Evolutionary conservation across 2,113 vertebrate species (phyloP), one percentile per base, ranked within the genome.

Genomic region (Callospermophilus lateralis): DNA sequence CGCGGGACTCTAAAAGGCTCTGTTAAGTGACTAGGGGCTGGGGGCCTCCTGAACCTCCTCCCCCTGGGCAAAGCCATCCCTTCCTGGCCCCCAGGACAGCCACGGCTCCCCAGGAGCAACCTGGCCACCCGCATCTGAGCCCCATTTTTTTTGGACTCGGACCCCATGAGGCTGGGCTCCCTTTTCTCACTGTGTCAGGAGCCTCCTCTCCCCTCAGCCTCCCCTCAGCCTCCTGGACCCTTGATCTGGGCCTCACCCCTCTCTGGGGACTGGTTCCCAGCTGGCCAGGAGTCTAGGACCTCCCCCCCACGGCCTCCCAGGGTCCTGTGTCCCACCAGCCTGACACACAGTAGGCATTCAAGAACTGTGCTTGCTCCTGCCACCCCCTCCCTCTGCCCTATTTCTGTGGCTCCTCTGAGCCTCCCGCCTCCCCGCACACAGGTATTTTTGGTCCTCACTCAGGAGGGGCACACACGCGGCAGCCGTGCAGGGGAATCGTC

Each of bases 391-490:
- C 58, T 51, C 58, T 70, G 34, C 12, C 1, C 0, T 39, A 61
- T 26, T 61, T 61, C 9, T 17, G 9, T 8, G 81, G 6, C 42
- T 32, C 30, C 70, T 12, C 81, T 24, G 32, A 30, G 67, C 30
- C 24, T 70, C 67, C 34, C 0, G 74, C 79, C 11, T 37, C 85
- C 34, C 58, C 63, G 45, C 1, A 11, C 11, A 0, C 24, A 79
- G 61, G 39, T 79, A 4, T 63, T 93, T 93, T 67, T 28, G 58
- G 67, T 68, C 32, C 34, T 6, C 67, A 90, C 80, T 94, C 63
- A 10, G 73, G 28, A 93, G 48, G 51, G 4, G 16, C 0, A 5
- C 4, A 79, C 68, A 2, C 28, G 48, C 61, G 90, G 79, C 79
- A 37, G 0, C 8, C 0, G 0, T 30, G 34, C 30, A 76, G 74